These are phyloP conservation scores for Neodiprion fabricii DNA, from an alignment of 1,140 invertebrate species.

Conservation along the genomic window DNA sequence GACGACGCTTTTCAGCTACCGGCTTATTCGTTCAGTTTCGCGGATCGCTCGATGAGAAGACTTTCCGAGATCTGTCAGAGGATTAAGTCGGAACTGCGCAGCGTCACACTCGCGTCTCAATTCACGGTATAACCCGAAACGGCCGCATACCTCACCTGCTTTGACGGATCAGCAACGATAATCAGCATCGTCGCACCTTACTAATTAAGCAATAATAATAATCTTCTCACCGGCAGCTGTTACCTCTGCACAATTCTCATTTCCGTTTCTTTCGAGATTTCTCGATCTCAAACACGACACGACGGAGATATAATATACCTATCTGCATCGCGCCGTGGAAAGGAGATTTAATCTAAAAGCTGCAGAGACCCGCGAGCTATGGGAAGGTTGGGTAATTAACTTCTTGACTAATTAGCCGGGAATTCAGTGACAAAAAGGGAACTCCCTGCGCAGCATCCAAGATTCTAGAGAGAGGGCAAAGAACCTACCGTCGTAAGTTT, in stretches of 20 bases:
- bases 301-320: no score
- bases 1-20: neutral
- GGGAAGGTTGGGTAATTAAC: neutral
- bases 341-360: neutral
- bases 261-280: neutral
- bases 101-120: neutral
- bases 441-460: neutral
- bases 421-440: neutral
- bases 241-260: neutral
- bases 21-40: neutral
- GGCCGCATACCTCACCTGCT: no score
- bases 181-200: neutral
- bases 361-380: neutral
- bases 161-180: no score
- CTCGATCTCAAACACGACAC: no score
- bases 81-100: neutral
- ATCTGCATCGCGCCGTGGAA: no score
- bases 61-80: neutral
- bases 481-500: no score
- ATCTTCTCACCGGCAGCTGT: no score
- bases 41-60: neutral
- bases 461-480: neutral
- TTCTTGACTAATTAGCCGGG: slow-evolving; percentile 5
- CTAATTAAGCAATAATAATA: neutral
- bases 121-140: neutral